Evolutionary conservation across 2,888 invertebrate species (phyloP).

Genomic region (Lissonota sp.): DNA sequence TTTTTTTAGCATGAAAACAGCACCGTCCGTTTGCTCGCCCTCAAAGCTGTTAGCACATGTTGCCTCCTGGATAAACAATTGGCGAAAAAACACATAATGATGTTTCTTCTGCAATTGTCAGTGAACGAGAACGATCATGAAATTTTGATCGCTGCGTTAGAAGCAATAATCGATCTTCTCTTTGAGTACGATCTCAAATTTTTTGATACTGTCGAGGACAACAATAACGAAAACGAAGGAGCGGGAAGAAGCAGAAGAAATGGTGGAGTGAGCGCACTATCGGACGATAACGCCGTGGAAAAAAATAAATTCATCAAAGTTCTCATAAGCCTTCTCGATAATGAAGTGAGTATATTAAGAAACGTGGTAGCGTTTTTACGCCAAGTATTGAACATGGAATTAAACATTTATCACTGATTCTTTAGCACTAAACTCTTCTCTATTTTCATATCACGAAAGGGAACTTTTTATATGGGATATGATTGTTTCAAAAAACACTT

Average conservation of each 20-base stretch:
- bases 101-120: constrained; percentile 87
- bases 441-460: too few species aligned
- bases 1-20: constrained; percentile 84
- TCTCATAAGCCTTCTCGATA: constrained; percentile 83
- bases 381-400: too few species aligned
- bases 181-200: constrained; percentile 88
- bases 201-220: constrained; percentile 85
- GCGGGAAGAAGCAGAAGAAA: constrained; percentile 62
- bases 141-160: constrained; percentile 87
- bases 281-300: constrained; percentile 51
- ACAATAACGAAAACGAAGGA: constrained; percentile 68
- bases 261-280: constrained; percentile 55
- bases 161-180: constrained; percentile 89
- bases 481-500: too few species aligned
- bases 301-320: constrained; percentile 78
- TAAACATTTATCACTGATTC: too few species aligned
- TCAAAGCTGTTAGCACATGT: constrained; percentile 90
- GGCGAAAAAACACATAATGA: constrained; percentile 88
- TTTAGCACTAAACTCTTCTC: too few species aligned
- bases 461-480: too few species aligned
- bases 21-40: constrained; percentile 88
- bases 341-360: constrained; percentile 77
- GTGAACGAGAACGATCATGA: constrained; percentile 86
- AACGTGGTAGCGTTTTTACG: too few species aligned
- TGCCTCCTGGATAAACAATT: constrained; percentile 90